Conservation (phyloP, 92 coral and sea anemone genomes). For the Pocillopora grandis region DNA sequence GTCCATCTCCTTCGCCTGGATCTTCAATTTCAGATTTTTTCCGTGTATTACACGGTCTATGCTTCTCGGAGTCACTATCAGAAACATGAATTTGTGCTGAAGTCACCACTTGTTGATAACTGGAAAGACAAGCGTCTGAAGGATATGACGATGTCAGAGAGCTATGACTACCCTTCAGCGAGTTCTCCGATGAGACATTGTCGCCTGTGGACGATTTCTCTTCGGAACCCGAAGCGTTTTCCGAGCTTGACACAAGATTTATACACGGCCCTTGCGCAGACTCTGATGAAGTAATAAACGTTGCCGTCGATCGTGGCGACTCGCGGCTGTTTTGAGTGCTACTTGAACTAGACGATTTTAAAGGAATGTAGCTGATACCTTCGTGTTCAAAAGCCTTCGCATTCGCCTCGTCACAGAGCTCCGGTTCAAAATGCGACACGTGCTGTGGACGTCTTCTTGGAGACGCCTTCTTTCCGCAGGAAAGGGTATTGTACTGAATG, state of each 20-base stretch:
- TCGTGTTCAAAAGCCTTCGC: slow-evolving; percentile 44
- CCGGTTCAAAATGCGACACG: slow-evolving; percentile 32
- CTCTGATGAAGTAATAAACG: slow-evolving; percentile 75
- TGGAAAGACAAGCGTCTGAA: slow-evolving; percentile 67
- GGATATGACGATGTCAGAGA: slow-evolving; percentile 75
- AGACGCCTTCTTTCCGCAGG: slow-evolving; percentile 65
- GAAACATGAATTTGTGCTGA: slow-evolving; percentile 76
- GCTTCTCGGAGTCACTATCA: slow-evolving; percentile 83
- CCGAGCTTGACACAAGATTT: slow-evolving; percentile 64
- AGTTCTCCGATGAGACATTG: slow-evolving; percentile 72
- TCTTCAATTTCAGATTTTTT: slow-evolving; percentile 13
- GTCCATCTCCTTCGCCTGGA: slow-evolving; percentile 30
- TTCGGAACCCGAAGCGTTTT: slow-evolving; percentile 69
- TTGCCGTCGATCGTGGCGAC: slow-evolving; percentile 89
- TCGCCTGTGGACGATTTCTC: slow-evolving; percentile 70
- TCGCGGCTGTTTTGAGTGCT: slow-evolving; percentile 85
- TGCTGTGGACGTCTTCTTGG: slow-evolving; percentile 28
- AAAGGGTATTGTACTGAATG: slow-evolving; percentile 46
- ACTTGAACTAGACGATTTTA: slow-evolving; percentile 81
- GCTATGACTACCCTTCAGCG: slow-evolving; percentile 77
- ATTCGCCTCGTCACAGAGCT: slow-evolving; percentile 47
- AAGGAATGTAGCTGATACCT: slow-evolving; percentile 67
- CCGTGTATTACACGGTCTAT: neutral
- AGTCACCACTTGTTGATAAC: slow-evolving; percentile 63
- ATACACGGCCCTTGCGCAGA: slow-evolving; percentile 74